Base-by-base conservation (phyloP, 2,888 invertebrate genomes). In the Baronia brevicornis region DNA sequence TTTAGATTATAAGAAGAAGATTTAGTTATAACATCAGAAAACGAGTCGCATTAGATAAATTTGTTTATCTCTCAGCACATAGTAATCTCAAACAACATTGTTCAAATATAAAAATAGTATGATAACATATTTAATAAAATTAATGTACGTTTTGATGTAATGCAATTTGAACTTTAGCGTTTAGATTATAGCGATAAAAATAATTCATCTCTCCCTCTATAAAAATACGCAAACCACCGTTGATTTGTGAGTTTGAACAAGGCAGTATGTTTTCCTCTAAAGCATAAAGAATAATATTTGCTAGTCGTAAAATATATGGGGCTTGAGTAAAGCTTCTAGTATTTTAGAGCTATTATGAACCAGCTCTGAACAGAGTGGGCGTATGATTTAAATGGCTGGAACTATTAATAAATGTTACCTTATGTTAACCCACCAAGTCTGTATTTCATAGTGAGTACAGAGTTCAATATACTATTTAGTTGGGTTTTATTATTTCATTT, bases 231-330 rank as follows among this genome's bases (percentile, higher is more conserved):
- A 72, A 72, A 64, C 65, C 56, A 57, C 62, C 64, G 66, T 68
- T 75, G 75, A 77, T 75, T 75, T 75, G 74, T 72, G 60, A 62
- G 41, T 48, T 46, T 59, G 64, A 62, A 63, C 64, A 65, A 65
- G 65, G 60, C 63, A 60, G 54, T 47, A 55, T 75, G 68, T 60
- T 77, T 75, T 75, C 74, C 70, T 66, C 67, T 72, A 67, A 51
- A 52, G 54, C 53, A 55, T 60, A 60, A 51, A 54, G 66, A 62
- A 62, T 63, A 60, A 60, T 67, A 48, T 55, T 56, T 50, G 30
- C 43, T 39, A 33, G 41, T 26, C 32, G 42, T 32, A 44, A 50
- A 47, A 48, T 48, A 51, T 36, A 41, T 41, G 43, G 15, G 23
- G 12, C 28, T 20, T 22, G 24, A 12, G 5, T 22, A 15, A 13